phyloP scores from a whole-genome alignment of 2,797 vertebrate species.

The Megaceryle alcyon region DNA sequence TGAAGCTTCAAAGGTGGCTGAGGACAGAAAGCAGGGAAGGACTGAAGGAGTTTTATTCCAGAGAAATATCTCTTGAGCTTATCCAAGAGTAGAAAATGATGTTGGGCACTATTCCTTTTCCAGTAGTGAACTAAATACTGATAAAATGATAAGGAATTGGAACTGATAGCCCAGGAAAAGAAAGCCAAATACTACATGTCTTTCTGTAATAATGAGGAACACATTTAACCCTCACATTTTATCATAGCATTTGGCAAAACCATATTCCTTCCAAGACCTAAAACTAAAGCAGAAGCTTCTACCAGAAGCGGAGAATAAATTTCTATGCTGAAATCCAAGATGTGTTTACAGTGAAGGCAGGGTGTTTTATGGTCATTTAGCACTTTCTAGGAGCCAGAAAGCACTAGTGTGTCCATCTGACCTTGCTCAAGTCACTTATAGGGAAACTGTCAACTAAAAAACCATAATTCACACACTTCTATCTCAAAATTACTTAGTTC shows the following conservation, averaged over 20 bases:
- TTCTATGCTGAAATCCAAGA: background rate
- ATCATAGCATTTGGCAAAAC: background rate
- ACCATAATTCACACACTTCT: conserved; percentile 21
- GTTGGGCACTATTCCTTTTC: background rate
- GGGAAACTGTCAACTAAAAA: conserved; percentile 20
- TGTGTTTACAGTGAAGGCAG: background rate
- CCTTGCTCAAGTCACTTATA: conserved; percentile 29
- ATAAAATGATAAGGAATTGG: background rate
- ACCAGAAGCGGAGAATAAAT: background rate
- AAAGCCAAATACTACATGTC: background rate
- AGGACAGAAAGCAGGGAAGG: background rate
- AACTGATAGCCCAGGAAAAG: background rate
- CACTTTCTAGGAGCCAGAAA: background rate
- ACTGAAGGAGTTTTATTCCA: background rate
- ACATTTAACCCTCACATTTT: background rate
- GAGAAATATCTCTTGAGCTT: background rate
- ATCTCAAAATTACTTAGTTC: conserved; percentile 49
- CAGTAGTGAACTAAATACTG: background rate
- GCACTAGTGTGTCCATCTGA: background rate
- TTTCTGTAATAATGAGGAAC: background rate
- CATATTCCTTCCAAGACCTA: background rate
- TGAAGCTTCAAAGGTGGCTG: background rate
- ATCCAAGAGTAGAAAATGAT: background rate
- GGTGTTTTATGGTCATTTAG: background rate
- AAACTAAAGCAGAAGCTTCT: background rate